These are phyloP conservation scores for Archips xylosteana DNA, from an alignment of 2,888 invertebrate genomes.

Conservation along the genomic window DNA sequence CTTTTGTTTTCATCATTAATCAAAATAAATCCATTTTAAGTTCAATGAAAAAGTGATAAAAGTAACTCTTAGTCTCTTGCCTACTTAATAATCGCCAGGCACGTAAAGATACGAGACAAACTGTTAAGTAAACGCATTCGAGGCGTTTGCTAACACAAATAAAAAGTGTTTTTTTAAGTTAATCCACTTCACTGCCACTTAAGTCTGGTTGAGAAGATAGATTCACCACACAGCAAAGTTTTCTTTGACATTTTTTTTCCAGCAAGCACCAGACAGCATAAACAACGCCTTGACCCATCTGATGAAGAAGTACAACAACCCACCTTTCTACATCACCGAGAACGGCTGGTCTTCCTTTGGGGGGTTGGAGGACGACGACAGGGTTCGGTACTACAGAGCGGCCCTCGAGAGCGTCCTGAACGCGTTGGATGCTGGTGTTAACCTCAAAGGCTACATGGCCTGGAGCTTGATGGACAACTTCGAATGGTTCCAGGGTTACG, in stretches of 20 bases:
- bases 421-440: constrained; percentile 62
- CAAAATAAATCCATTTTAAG: too few species aligned
- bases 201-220: too few species aligned
- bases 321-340: constrained; percentile 78
- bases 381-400: constrained; percentile 25
- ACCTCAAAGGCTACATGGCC: constrained; percentile 73
- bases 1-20: too few species aligned
- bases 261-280: constrained; percentile 79
- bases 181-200: too few species aligned
- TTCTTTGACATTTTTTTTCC: background rate
- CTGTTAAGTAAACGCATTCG: too few species aligned
- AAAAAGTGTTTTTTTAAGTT: too few species aligned
- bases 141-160: too few species aligned
- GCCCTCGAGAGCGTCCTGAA: constrained; percentile 35
- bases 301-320: constrained; percentile 69
- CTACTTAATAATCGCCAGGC: too few species aligned
- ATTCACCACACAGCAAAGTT: too few species aligned
- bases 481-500: constrained; percentile 82
- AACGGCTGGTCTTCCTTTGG: constrained; percentile 63
- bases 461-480: constrained; percentile 86
- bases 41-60: too few species aligned
- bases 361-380: constrained; percentile 20
- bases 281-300: constrained; percentile 52
- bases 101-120: too few species aligned
- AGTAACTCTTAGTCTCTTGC: too few species aligned